Conservation (phyloP, 2,113 vertebrate species). For the western clawed frog (Xenopus tropicalis) region DNA sequence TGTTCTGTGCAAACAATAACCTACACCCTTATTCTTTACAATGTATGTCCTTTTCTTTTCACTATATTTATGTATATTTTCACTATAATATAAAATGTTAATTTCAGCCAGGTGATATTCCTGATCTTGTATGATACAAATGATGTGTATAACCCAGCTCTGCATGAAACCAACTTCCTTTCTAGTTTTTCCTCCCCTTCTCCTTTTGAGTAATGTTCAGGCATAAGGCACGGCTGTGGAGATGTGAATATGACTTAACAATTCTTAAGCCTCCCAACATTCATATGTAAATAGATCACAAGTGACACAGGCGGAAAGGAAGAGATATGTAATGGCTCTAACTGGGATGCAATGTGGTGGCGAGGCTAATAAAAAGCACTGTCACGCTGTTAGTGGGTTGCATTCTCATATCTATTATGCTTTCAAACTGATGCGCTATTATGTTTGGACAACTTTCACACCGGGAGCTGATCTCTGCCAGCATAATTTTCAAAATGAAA, state of each 20-base stretch:
- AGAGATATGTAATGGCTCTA: constrained; percentile 64
- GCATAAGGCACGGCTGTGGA: background rate
- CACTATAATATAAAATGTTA: no score
- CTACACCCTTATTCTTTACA: no score
- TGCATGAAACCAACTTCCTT: no score
- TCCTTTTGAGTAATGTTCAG: background rate
- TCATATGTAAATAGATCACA: constrained; percentile 51
- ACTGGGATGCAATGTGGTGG: constrained; percentile 58
- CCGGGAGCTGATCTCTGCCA: constrained; percentile 58
- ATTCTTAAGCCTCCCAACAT: constrained; percentile 48
- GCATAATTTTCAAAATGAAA: constrained; percentile 61
- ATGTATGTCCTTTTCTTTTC: no score
- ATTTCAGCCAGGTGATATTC: no score
- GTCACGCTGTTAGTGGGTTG: constrained; percentile 58
- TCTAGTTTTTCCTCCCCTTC: no score
- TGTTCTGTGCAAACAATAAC: no score
- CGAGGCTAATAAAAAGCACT: constrained; percentile 55
- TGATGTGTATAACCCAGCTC: no score
- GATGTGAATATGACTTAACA: constrained; percentile 31
- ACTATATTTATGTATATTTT: no score
- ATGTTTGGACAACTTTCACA: constrained; percentile 69
- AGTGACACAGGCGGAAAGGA: constrained; percentile 58
- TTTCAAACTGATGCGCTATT: constrained; percentile 64
- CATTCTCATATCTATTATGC: constrained; percentile 61
- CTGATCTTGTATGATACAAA: no score